phyloP scores from a whole-genome alignment of 2,888 invertebrate species.

The Trilocha varians region DNA sequence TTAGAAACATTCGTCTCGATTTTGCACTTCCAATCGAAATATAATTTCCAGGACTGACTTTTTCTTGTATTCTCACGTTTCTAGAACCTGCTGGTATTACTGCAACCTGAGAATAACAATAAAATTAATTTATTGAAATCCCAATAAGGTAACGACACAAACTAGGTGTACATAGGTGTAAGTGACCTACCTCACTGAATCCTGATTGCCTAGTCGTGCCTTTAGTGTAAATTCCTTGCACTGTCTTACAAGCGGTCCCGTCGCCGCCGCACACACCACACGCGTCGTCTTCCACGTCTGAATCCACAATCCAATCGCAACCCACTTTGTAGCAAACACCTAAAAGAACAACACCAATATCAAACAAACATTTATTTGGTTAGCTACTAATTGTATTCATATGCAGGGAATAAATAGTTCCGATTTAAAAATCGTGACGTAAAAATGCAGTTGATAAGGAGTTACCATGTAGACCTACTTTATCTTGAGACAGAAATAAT shows the following conservation, averaged over 20 bases:
- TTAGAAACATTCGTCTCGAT: constrained; percentile 82
- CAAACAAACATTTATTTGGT: neutral
- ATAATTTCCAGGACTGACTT: constrained; percentile 83
- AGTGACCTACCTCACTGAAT: constrained; percentile 62
- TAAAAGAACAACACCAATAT: constrained; percentile 13
- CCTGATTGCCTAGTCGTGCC: constrained; percentile 70
- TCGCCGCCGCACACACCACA: constrained; percentile 91
- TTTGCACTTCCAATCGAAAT: constrained; percentile 83
- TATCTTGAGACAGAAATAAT: too few species aligned
- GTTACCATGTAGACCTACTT: too few species aligned
- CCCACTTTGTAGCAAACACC: constrained; percentile 84
- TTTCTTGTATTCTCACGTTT: constrained; percentile 84
- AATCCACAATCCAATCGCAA: constrained; percentile 92
- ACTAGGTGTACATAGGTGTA: too few species aligned
- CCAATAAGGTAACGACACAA: too few species aligned
- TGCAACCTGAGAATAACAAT: constrained; percentile 65
- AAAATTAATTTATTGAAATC: neutral
- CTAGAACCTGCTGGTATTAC: constrained; percentile 85
- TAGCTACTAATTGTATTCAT: neutral
- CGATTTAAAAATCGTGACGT: too few species aligned
- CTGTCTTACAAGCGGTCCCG: constrained; percentile 84
- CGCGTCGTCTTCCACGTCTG: constrained; percentile 83
- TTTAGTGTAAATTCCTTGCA: constrained; percentile 81
- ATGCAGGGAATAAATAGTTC: too few species aligned
- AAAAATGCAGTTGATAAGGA: too few species aligned